Base-by-base conservation (phyloP, 2,888 invertebrate genomes). In the Ectemnius cavifrons region DNA sequence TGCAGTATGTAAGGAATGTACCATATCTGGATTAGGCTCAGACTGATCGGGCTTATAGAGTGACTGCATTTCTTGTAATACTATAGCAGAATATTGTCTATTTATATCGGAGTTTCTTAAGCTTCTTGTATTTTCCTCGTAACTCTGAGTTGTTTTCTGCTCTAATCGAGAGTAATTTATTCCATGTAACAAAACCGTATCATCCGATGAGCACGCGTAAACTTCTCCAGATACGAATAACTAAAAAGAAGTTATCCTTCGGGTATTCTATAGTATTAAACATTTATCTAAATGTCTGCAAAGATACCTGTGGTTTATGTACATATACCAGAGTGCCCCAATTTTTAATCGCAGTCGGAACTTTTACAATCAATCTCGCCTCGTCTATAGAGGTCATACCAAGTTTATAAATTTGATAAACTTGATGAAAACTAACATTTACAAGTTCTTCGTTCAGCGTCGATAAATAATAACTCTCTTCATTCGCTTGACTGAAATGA, bases 361-460 rank as follows among this genome's bases (percentile, higher is more conserved):
- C 73, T 28, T 77, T 68, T 16, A 89, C 63, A 4, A 60, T 56
- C 11, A 88, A 60, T 28, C 67, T 63, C 0, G 84, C 83, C 16
- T 73, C 62, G 8, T 67, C 68, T 61, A 88, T 79, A 5, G 85
- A 79, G 0, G 88, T 86, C 6, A 68, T 73, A 1, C 88, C 88
- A 28, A 79, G 77, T 66, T 87, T 84, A 6, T 81, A 66, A 45
- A 89, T 78, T 45, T 86, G 84, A 75, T 88, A 88, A 49, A 71
- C 73, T 58, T 88, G 88, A 58, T 85, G 82, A 68, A 89, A 85
- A 45, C 73, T 81, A 5, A 87, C 56, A 57, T 82, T 84, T 4
- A 67, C 63, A 52, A 61, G 71, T 47, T 75, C 73, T 11, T 80
- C 58, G 23, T 73, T 58, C 6, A 62, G 49, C 5, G 59, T 49